A percentile compares a stretch with the other conserved stretches of the same genome.
Evolutionary conservation across 53 echinoderm and acorn worm genomes (phyloP).

Genomic region (Antedon mediterranea): DNA sequence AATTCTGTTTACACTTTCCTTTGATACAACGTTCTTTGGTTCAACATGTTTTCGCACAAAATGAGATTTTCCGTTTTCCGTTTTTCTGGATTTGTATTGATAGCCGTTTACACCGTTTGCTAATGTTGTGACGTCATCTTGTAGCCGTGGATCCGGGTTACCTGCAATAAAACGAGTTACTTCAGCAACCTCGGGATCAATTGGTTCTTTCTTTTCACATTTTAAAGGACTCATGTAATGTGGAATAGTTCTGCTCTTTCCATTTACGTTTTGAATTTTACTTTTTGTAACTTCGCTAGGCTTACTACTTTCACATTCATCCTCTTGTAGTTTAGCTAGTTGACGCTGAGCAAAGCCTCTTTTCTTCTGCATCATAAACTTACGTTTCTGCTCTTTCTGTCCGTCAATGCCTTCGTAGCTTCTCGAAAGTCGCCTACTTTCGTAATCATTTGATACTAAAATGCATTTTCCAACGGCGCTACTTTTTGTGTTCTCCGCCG

Average conservation of each 20-base stretch:
- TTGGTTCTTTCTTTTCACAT: constrained; percentile 48
- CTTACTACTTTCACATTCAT: not conserved
- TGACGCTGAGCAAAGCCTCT: constrained; percentile 42
- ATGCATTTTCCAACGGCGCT: constrained; percentile 86
- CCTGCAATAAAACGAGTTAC: constrained; percentile 45
- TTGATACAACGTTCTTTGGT: no score
- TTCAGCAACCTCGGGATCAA: constrained; percentile 52
- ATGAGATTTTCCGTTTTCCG: not conserved
- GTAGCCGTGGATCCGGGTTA: constrained; percentile 13
- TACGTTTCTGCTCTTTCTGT: constrained; percentile 34
- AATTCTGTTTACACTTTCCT: no score
- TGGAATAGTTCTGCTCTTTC: constrained; percentile 5
- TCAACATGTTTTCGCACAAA: no score
- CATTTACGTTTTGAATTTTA: not conserved
- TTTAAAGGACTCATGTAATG: constrained; percentile 74
- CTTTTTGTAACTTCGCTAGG: not conserved
- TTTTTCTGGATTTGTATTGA: not conserved
- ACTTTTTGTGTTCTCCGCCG: constrained; percentile 56
- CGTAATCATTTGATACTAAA: constrained; percentile 64
- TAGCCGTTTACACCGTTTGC: not conserved
- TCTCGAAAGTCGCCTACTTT: constrained; percentile 32
- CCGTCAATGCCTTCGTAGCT: constrained; percentile 39
- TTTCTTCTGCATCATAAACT: constrained; percentile 43
- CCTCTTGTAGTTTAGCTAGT: not conserved
- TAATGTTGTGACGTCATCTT: constrained; percentile 13